phyloP scores from a whole-genome alignment of 2,888 invertebrate species.

The Eurytoma adleriae region DNA sequence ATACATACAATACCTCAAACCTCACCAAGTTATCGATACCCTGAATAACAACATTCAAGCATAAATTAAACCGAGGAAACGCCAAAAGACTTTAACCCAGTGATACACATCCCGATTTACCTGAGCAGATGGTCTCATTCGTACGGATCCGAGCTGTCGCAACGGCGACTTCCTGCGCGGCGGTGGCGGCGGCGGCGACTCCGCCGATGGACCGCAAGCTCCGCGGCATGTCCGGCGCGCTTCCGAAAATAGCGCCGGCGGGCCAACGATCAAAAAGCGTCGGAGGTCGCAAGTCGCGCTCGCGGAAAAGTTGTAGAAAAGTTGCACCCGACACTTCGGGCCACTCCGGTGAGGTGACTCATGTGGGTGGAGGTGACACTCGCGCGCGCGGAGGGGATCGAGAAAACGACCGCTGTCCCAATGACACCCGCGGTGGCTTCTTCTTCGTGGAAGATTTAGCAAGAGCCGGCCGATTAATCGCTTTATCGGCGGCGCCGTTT shows the following conservation, averaged over 20 bases:
- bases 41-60: too few relatives aligned
- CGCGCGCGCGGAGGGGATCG: background rate
- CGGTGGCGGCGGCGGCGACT: background rate
- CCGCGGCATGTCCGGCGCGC: slow-evolving; percentile 25
- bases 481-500: too few relatives aligned
- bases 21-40: too few relatives aligned
- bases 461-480: too few relatives aligned
- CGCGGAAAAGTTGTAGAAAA: slow-evolving; percentile 55
- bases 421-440: slow-evolving; percentile 9
- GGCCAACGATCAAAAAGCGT: slow-evolving; percentile 37
- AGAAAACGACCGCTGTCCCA: background rate
- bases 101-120: too few relatives aligned
- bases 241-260: slow-evolving; percentile 50
- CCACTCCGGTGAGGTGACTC: slow-evolving; percentile 22
- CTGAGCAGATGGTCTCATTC: too few relatives aligned
- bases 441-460: too few relatives aligned
- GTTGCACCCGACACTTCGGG: slow-evolving; percentile 55
- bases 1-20: too few relatives aligned
- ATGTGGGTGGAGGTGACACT: slow-evolving; percentile 30
- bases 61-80: too few relatives aligned
- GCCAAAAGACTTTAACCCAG: too few relatives aligned
- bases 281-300: background rate
- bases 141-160: background rate
- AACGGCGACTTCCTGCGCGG: slow-evolving; percentile 12
- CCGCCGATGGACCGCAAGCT: slow-evolving; percentile 25